These are phyloP conservation scores for Mesitornis unicolor DNA, from an alignment of 2,113 vertebrate genomes.

Conservation along the genomic window DNA sequence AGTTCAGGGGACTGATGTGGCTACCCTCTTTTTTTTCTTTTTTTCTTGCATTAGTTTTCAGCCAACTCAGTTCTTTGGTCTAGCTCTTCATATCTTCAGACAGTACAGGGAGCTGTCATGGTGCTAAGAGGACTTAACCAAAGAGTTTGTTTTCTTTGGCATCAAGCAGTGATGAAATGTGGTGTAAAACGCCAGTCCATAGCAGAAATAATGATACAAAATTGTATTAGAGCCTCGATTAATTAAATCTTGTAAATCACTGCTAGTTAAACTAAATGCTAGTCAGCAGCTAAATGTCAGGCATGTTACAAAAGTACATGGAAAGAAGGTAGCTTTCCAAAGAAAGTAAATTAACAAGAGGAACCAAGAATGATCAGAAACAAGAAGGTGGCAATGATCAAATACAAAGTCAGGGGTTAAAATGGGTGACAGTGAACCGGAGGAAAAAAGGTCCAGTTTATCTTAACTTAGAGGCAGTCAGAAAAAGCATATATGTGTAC, in stretches of 20 bases:
- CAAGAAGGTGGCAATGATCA: background rate
- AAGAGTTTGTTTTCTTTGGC: background rate
- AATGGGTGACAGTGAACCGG: background rate
- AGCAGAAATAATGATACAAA: background rate
- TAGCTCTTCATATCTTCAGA: background rate
- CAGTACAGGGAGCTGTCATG: background rate
- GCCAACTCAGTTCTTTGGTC: background rate
- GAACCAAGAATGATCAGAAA: background rate
- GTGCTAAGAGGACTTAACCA: background rate
- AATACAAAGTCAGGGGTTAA: background rate
- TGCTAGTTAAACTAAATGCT: background rate
- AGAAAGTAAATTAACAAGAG: background rate
- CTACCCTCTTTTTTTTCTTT: background rate
- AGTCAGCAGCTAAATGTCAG: background rate
- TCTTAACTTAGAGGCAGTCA: background rate
- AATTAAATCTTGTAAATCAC: background rate
- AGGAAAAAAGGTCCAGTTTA: background rate
- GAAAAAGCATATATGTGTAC: background rate
- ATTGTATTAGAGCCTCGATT: background rate
- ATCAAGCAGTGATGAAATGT: background rate
- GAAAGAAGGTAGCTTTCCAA: background rate
- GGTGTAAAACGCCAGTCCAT: background rate
- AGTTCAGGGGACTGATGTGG: background rate
- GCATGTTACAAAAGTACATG: background rate
- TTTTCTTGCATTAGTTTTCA: background rate